These are phyloP conservation scores for Drosophila setifemur DNA, from an alignment of 1,140 invertebrate species.

Conservation along the genomic window DNA sequence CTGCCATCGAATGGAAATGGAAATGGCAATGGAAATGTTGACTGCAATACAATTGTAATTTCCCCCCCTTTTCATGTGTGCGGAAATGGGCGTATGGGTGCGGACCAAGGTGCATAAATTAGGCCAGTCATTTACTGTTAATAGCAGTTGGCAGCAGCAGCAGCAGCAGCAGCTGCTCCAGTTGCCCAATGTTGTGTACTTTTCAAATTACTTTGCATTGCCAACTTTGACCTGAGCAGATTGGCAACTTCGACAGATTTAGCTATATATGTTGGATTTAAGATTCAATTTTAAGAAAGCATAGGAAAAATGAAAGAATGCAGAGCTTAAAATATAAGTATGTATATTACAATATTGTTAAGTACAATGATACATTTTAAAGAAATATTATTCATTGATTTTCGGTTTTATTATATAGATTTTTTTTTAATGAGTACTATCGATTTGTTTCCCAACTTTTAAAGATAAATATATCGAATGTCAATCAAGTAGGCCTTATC, in stretches of 20 bases:
- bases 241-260: constrained; percentile 8
- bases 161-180: constrained; percentile 29
- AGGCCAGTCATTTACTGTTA: constrained; percentile 73
- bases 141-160: constrained; percentile 51
- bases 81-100: neutral
- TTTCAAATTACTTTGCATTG: constrained; percentile 57
- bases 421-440: too few species aligned
- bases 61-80: neutral
- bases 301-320: too few species aligned
- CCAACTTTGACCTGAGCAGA: constrained; percentile 23
- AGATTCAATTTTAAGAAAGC: too few species aligned
- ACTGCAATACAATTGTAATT: constrained; percentile 46
- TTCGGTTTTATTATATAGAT: too few species aligned
- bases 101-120: constrained; percentile 63
- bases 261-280: neutral
- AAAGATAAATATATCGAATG: too few species aligned
- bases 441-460: too few species aligned
- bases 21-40: constrained; percentile 50
- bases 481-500: too few species aligned
- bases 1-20: constrained; percentile 19
- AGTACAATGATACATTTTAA: too few species aligned
- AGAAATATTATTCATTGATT: too few species aligned
- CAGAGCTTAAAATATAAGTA: too few species aligned
- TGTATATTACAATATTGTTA: neutral
- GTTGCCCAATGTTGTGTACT: constrained; percentile 50